Evolutionary conservation across 2,797 vertebrate genomes (phyloP).

Genomic region (Tinamus major): DNA sequence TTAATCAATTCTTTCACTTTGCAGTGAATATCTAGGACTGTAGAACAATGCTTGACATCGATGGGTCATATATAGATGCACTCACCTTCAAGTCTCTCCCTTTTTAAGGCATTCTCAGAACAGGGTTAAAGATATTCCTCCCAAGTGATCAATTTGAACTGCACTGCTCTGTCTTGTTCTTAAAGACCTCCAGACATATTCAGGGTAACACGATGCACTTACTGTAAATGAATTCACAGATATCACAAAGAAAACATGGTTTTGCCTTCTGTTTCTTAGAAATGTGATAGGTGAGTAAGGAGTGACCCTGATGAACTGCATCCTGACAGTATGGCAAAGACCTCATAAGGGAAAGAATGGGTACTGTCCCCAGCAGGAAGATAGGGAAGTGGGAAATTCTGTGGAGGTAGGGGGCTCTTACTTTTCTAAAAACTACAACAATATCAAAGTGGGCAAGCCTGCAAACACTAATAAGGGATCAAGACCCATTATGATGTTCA

Average conservation of each 20-base stretch:
- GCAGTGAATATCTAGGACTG: background rate
- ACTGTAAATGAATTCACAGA: background rate
- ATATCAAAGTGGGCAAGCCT: no score
- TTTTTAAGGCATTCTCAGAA: background rate
- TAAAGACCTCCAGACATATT: background rate
- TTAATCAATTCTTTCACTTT: background rate
- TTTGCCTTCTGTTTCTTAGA: slow-evolving; percentile 1
- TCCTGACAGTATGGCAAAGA: no score
- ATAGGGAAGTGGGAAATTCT: no score
- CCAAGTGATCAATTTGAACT: background rate
- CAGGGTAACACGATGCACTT: background rate
- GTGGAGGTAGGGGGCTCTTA: no score
- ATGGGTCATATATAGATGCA: background rate
- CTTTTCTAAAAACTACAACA: no score
- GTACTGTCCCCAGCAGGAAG: no score
- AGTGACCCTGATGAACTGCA: no score
- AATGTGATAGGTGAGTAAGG: no score
- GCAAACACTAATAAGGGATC: no score
- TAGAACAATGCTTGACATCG: background rate
- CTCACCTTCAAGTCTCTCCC: background rate
- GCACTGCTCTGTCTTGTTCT: background rate
- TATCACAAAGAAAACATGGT: background rate
- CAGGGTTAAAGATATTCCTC: background rate
- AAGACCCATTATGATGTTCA: no score
- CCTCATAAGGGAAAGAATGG: no score